A percentile compares a stretch with the other conserved stretches of the same genome.
Conservation (phyloP, 2,797 vertebrate species). For the Darevskia mixta region DNA sequence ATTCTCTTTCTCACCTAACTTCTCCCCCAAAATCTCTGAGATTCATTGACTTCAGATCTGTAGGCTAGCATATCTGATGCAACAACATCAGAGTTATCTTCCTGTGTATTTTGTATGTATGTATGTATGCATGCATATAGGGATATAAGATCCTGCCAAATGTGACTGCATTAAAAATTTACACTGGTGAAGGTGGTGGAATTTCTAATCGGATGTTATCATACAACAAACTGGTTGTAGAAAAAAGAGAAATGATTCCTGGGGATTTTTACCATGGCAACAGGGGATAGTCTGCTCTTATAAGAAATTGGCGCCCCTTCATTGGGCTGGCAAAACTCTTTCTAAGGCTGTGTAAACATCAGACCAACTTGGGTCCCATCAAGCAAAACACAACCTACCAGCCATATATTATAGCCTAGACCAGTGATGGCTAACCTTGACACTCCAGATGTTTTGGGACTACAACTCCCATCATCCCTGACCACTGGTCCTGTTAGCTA, state of each 20-base stretch:
- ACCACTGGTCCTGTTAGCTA: no score
- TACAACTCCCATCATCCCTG: no score
- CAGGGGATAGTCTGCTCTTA: not conserved
- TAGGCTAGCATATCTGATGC: not conserved
- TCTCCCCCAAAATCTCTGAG: not conserved
- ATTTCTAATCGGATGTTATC: not conserved
- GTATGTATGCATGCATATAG: not conserved
- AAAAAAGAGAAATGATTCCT: not conserved
- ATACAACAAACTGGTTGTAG: no score
- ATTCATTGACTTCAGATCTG: not conserved
- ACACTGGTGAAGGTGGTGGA: not conserved
- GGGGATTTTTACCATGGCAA: not conserved
- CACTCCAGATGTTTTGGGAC: no score
- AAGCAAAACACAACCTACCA: not conserved
- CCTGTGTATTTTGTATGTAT: not conserved
- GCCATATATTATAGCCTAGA: not conserved
- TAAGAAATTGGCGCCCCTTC: not conserved
- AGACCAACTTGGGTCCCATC: not conserved
- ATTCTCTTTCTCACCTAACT: conserved; percentile 15
- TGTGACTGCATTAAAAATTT: not conserved
- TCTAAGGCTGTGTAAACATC: not conserved
- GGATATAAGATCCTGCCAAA: not conserved
- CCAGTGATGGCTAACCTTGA: no score
- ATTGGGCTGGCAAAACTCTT: not conserved
- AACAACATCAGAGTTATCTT: not conserved